phyloP scores from a whole-genome alignment of 2,113 vertebrate species.

The Grammomys dolichurus region DNA sequence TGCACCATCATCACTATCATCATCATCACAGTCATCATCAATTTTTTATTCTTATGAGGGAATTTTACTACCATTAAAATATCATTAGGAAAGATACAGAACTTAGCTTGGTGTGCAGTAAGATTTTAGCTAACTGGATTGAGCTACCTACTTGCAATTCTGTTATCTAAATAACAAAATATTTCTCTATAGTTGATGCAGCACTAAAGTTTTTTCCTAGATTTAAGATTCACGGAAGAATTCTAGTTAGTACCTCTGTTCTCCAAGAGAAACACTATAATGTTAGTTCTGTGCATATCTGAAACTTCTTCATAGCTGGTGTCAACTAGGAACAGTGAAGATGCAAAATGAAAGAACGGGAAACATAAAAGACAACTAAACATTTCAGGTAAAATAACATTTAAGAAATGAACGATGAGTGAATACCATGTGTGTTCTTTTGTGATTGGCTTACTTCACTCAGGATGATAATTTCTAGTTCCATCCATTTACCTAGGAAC shows the following conservation, averaged over 20 bases:
- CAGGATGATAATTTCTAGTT: too few relatives aligned
- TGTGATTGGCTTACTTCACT: too few relatives aligned
- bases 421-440: too few relatives aligned
- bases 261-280: not conserved
- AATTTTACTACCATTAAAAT: not conserved
- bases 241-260: not conserved
- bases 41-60: not conserved
- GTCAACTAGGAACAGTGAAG: not conserved
- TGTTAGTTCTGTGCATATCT: not conserved
- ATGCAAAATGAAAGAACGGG: not conserved
- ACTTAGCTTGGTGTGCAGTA: not conserved
- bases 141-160: not conserved
- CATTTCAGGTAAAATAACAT: not conserved
- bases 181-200: not conserved
- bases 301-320: not conserved
- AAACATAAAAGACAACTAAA: not conserved
- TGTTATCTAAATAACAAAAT: not conserved
- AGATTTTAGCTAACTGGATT: not conserved
- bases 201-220: not conserved
- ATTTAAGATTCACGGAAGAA: slow-evolving; percentile 1
- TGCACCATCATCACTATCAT: not conserved
- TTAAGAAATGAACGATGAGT: not conserved
- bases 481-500: too few relatives aligned
- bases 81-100: not conserved
- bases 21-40: not conserved